Evolutionary conservation across 2,888 invertebrate species (phyloP).

Genomic region (Papilio demoleus): DNA sequence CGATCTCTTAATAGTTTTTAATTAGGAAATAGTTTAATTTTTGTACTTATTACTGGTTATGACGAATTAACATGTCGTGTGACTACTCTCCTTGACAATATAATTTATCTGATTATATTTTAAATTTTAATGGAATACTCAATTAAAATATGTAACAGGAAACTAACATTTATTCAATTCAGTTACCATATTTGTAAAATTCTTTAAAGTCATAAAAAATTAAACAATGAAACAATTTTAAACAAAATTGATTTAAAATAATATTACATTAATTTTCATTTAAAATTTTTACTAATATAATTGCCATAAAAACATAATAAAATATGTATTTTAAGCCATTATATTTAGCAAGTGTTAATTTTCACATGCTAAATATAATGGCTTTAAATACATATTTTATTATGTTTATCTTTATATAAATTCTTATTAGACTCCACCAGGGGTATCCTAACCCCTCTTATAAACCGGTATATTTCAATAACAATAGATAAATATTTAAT

Average conservation of each 20-base stretch:
- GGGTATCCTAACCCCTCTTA: constrained; percentile 28
- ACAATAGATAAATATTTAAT: constrained; percentile 29
- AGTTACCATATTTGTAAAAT: no score
- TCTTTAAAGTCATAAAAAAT: no score
- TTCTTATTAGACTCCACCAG: constrained; percentile 24
- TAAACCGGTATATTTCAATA: constrained; percentile 37
- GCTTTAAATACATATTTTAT: no score
- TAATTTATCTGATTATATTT: neutral
- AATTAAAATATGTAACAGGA: neutral
- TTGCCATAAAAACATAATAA: no score
- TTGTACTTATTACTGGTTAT: constrained; percentile 62
- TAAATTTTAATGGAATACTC: neutral
- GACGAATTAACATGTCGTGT: constrained; percentile 70
- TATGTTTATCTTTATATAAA: neutral
- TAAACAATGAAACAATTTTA: no score
- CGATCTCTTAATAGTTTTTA: constrained; percentile 79
- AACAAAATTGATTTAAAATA: no score
- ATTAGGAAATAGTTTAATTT: constrained; percentile 83
- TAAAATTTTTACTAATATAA: no score
- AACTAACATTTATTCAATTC: no score
- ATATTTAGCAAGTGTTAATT: no score
- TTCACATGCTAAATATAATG: no score
- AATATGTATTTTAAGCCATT: no score
- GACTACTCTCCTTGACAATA: constrained; percentile 22
- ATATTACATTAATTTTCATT: no score